Evolutionary conservation across 1,140 invertebrate genomes (phyloP), one percentile per base, ranked within the genome.

Genomic region (Matsumurasca onukii): DNA sequence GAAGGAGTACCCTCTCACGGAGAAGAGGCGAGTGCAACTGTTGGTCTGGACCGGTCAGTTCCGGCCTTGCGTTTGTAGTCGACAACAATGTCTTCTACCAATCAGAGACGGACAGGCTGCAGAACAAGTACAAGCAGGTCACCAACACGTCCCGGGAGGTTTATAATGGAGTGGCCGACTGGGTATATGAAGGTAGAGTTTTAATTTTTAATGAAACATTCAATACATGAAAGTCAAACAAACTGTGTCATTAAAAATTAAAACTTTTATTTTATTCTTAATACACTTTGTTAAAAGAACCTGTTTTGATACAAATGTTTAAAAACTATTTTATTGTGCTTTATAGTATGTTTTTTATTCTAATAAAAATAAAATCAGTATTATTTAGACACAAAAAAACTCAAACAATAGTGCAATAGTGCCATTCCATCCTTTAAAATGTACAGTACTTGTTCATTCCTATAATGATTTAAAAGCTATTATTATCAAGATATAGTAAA

Each of bases 41-140:
- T 15, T 68, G 1, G 59, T 29, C 31, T 68, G 67, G 67, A 0
- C 67, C 67, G 20, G 30, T 68, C 17, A 59, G 67, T 12, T 39
- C 59, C 31, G 57, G 55, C 0, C 30, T 68, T 12, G 67, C 48
- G 25, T 68, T 59, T 63, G 67, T 68, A 3, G 3, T 49, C 25
- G 57, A 86, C 48, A 95, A 95, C 76, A 91, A 96, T 76, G 88
- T 97, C 62, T 94, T 86, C 77, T 91, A 90, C 68, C 82, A 85
- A 72, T 27, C 22, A 5, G 55, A 59, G 25, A 79, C 77, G 27
- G 82, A 83, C 45, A 83, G 79, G 67, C 77, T 76, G 31, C 83
- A 79, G 69, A 76, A 76, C 31, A 62, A 75, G 0, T 20, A 17
- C 39, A 76, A 82, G 31, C 78, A 80, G 71, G 59, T 76, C 29